These are phyloP conservation scores for Zosterops lateralis DNA, from an alignment of 2,113 vertebrate species.

Conservation along the genomic window DNA sequence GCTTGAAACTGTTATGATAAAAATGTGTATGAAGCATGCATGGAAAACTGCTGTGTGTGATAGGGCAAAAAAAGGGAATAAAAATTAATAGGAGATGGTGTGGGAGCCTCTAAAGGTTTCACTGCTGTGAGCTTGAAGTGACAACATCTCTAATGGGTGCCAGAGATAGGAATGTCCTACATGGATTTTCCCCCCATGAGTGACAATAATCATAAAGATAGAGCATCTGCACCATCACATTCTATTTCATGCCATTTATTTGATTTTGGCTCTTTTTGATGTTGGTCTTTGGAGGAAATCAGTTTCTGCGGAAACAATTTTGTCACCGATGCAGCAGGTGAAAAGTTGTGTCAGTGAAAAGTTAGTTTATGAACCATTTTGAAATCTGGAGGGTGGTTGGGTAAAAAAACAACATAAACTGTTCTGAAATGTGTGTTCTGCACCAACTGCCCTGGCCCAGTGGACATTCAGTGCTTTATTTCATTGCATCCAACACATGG, in stretches of 20 bases:
- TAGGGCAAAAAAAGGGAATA: background rate
- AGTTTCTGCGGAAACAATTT: slow-evolving; percentile 9
- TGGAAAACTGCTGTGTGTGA: background rate
- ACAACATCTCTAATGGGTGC: background rate
- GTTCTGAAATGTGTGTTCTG: background rate
- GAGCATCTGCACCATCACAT: background rate
- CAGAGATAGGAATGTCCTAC: background rate
- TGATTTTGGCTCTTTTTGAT: background rate
- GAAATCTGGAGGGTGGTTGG: background rate
- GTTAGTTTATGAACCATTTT: background rate
- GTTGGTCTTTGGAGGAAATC: background rate
- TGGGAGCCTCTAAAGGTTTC: slow-evolving; percentile 12
- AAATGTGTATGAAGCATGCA: background rate
- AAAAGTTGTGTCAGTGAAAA: background rate
- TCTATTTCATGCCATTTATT: slow-evolving; percentile 11
- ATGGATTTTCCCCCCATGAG: background rate
- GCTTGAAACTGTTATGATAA: slow-evolving; percentile 3
- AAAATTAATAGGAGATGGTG: background rate
- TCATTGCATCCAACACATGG: background rate
- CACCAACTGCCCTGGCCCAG: background rate
- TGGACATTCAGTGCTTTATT: background rate
- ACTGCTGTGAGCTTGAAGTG: background rate
- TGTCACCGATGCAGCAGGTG: background rate
- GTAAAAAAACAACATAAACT: background rate
- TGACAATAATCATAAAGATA: slow-evolving; percentile 18